phyloP scores from a whole-genome alignment of 2,113 vertebrate genomes.

The Oncorhynchus clarkii region DNA sequence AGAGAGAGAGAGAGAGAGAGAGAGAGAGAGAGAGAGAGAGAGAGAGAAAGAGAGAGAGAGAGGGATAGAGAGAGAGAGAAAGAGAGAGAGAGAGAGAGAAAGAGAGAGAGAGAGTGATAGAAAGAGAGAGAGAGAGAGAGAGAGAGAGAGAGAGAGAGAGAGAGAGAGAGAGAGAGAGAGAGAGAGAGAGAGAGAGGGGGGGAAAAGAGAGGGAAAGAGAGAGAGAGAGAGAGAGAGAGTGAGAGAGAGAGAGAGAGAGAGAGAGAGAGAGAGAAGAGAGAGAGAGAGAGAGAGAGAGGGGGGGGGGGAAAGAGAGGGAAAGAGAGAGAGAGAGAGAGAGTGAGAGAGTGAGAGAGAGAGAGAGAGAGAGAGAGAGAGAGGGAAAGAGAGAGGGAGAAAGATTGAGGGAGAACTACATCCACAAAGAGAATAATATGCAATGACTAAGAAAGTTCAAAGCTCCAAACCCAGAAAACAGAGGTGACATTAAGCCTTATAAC shows the following conservation, averaged over 20 bases:
- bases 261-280: not conserved
- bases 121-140: too few relatives aligned
- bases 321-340: not conserved
- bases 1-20: not conserved
- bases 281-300: not conserved
- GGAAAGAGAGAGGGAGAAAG: not conserved
- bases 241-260: not conserved
- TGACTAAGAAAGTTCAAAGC: constrained; percentile 25
- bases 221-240: not conserved
- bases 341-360: not conserved
- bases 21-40: not conserved
- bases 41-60: not conserved
- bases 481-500: constrained; percentile 49
- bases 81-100: too few relatives aligned
- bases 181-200: too few relatives aligned
- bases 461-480: constrained; percentile 26
- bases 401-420: not conserved
- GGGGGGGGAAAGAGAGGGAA: too few relatives aligned
- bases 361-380: not conserved
- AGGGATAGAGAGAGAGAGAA: too few relatives aligned
- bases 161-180: too few relatives aligned
- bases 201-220: too few relatives aligned
- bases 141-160: too few relatives aligned
- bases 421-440: constrained; percentile 30
- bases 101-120: too few relatives aligned